Evolutionary conservation across 2,797 vertebrate species (phyloP).

Genomic region (Hydrolagus colliei): DNA sequence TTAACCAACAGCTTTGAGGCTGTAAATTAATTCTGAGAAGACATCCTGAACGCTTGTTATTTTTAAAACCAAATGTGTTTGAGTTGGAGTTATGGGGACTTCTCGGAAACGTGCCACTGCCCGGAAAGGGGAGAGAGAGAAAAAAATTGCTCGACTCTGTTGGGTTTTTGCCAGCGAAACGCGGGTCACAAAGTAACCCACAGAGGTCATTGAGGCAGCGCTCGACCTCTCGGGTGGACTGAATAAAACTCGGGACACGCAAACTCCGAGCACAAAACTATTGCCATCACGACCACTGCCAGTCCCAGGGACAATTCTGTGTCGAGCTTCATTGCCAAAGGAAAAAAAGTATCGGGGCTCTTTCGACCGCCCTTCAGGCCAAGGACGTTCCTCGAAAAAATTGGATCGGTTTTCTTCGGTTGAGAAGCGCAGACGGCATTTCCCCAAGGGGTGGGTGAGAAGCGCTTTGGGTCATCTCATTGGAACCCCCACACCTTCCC

Average conservation of each 20-base stretch:
- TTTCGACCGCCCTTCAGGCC: not conserved
- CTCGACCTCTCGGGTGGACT: not conserved
- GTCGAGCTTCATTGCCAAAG: not conserved
- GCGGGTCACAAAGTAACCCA: not conserved
- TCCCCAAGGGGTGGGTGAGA: not conserved
- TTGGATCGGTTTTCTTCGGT: not conserved
- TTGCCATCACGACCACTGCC: not conserved
- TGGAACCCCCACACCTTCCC: not conserved
- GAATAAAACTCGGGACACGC: no score
- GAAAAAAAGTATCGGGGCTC: not conserved
- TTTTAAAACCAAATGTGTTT: not conserved
- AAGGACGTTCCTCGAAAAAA: constrained; percentile 15
- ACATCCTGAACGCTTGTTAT: no score
- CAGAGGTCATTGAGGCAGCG: not conserved
- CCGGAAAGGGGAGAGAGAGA: not conserved
- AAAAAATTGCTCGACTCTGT: not conserved
- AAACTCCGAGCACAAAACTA: not conserved
- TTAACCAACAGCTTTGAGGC: not conserved
- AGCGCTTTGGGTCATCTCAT: no score
- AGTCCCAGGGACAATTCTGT: not conserved
- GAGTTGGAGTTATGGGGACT: not conserved
- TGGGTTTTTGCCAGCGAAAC: not conserved
- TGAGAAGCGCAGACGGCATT: not conserved
- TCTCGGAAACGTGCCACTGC: not conserved
- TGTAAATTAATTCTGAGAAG: not conserved